Conservation (phyloP, 2,113 vertebrate species). For the Indicator indicator region DNA sequence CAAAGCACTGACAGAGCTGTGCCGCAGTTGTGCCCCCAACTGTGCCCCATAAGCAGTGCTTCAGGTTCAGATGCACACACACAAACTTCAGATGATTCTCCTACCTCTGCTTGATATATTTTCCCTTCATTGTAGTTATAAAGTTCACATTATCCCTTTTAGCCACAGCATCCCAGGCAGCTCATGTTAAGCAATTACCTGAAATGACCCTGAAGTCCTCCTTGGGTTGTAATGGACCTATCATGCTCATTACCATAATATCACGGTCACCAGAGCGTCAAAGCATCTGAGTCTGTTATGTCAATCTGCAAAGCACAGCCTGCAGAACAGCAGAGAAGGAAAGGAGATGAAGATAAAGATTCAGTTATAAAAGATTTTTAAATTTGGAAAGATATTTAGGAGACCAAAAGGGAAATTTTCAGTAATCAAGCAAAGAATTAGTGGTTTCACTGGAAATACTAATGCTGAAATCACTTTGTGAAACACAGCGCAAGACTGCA, state of each 20-base stretch:
- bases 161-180: constrained; percentile 23
- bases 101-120: neutral
- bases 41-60: neutral
- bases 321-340: neutral
- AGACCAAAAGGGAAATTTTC: neutral
- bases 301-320: neutral
- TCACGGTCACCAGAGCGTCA: neutral
- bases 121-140: constrained; percentile 2
- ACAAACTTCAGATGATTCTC: neutral
- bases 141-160: constrained; percentile 20
- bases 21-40: neutral
- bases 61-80: neutral
- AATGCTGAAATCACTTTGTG: neutral
- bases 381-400: neutral
- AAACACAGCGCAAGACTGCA: neutral
- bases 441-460: neutral
- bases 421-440: neutral
- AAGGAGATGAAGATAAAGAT: neutral
- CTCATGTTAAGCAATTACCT: constrained; percentile 39
- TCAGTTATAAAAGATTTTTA: neutral
- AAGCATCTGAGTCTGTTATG: neutral
- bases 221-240: constrained; percentile 15
- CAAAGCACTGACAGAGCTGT: neutral
- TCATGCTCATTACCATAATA: constrained; percentile 38
- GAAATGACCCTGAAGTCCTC: constrained; percentile 43